Evolutionary conservation across 2,888 invertebrate species (phyloP).

Genomic region (Liopterus haemorrhoidalis): DNA sequence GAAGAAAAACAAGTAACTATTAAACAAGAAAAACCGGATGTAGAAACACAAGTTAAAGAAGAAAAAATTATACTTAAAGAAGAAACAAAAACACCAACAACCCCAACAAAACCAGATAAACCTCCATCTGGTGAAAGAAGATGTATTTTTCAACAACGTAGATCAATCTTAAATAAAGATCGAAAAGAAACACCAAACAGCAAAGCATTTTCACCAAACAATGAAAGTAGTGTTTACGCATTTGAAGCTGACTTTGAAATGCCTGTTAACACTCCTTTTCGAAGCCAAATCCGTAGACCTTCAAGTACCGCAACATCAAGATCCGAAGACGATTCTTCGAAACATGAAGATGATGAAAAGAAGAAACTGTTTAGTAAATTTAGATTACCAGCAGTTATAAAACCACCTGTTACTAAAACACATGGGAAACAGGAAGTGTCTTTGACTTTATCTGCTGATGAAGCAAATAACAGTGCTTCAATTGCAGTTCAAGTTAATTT

Average conservation of each 20-base stretch:
- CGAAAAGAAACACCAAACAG: conserved; percentile 47
- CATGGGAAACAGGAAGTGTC: conserved; percentile 38
- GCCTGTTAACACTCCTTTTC: conserved; percentile 53
- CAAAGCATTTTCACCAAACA: conserved; percentile 61
- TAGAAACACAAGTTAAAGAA: neutral
- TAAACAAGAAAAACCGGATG: too few relatives aligned
- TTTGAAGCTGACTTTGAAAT: conserved; percentile 63
- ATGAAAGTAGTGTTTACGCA: conserved; percentile 66
- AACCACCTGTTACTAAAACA: conserved; percentile 24
- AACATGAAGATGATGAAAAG: conserved; percentile 37
- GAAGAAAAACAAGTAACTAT: too few relatives aligned
- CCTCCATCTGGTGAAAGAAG: conserved; percentile 16
- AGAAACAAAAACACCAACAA: conserved; percentile 2
- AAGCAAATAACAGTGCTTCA: conserved; percentile 47
- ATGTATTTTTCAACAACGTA: conserved; percentile 43
- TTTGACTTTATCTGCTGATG: conserved; percentile 44
- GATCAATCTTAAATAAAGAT: conserved; percentile 55
- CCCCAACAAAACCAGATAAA: conserved; percentile 11
- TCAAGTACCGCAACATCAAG: conserved; percentile 46
- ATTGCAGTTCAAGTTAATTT: conserved; percentile 53
- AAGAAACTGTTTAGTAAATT: conserved; percentile 33
- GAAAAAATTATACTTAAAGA: neutral
- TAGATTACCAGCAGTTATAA: conserved; percentile 36
- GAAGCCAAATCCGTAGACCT: conserved; percentile 48
- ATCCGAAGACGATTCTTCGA: conserved; percentile 46